A percentile compares a stretch with the other conserved stretches of the same genome.
These are phyloP conservation scores for Euborellia annulipes DNA, from an alignment of 1,140 invertebrate species.

Conservation along the genomic window DNA sequence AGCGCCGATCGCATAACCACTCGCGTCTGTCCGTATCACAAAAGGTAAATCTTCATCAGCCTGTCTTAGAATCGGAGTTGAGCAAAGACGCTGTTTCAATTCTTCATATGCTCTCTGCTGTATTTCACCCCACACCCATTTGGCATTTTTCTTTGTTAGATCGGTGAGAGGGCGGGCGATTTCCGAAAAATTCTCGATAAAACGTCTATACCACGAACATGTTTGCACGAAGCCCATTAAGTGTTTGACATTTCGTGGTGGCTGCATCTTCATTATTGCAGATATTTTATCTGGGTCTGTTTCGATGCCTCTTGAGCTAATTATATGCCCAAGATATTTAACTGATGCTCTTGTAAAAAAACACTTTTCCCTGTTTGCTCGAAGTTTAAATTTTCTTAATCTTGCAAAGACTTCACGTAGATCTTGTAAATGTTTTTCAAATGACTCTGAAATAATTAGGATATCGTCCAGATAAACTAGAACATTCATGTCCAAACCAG, in stretches of 20 bases:
- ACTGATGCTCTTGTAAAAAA: conserved; percentile 18
- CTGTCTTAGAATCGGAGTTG: conserved; percentile 23
- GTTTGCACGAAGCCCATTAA: conserved; percentile 17
- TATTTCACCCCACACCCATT: conserved; percentile 20
- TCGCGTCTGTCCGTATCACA: conserved; percentile 39
- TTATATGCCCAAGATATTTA: conserved; percentile 18
- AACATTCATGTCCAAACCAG: conserved; percentile 18
- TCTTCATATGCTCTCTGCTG: conserved; percentile 19
- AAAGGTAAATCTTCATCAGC: conserved; percentile 23
- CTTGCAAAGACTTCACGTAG: conserved; percentile 20
- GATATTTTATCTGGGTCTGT: conserved; percentile 12
- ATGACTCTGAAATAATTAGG: conserved; percentile 21
- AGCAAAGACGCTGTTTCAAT: conserved; percentile 11
- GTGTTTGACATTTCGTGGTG: conserved; percentile 12
- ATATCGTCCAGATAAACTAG: conserved; percentile 32
- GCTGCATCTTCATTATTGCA: conserved; percentile 12
- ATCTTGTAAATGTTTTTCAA: conserved; percentile 26
- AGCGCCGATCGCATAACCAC: conserved; percentile 30
- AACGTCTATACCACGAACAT: conserved; percentile 23
- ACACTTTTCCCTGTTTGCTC: conserved; percentile 28
- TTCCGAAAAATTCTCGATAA: conserved; percentile 18
- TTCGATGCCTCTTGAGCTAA: conserved; percentile 12
- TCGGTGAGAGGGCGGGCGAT: conserved; percentile 15
- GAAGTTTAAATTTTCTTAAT: conserved; percentile 22
- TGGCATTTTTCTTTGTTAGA: conserved; percentile 13